A percentile compares a stretch with the other conserved stretches of the same genome.
Evolutionary conservation across 1,140 invertebrate species (phyloP).

Genomic region (Halesus radiatus): DNA sequence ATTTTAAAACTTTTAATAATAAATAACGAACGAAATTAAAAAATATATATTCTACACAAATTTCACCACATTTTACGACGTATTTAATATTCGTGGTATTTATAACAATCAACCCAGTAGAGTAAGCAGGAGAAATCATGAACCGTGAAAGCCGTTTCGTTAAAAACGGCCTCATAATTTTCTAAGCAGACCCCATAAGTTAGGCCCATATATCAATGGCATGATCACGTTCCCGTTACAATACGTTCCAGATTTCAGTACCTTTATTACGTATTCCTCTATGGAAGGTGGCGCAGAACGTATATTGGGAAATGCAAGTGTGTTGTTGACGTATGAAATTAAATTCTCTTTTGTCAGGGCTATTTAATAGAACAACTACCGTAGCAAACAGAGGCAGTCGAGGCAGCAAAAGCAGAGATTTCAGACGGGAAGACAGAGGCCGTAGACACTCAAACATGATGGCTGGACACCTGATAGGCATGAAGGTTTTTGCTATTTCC

Average conservation of each 20-base stretch:
- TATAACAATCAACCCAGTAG: too few relatives aligned
- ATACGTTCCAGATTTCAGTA: conserved; percentile 13
- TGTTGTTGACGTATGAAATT: conserved; percentile 33
- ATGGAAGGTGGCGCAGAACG: background rate
- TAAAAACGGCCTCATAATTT: conserved; percentile 10
- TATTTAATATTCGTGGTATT: too few relatives aligned
- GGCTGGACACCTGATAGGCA: too few relatives aligned
- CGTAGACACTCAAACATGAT: too few relatives aligned
- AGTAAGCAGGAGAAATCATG: too few relatives aligned
- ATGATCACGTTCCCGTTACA: conserved; percentile 10
- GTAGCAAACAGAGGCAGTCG: too few relatives aligned
- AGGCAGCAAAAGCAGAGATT: background rate
- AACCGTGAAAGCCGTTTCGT: background rate
- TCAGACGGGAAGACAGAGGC: background rate
- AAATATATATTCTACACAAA: too few relatives aligned
- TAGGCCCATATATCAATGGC: background rate
- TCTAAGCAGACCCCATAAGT: background rate
- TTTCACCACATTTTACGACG: too few relatives aligned
- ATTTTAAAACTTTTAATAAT: too few relatives aligned
- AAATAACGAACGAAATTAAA: too few relatives aligned
- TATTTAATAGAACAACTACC: background rate
- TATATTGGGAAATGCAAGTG: conserved; percentile 27
- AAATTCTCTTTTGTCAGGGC: conserved; percentile 32
- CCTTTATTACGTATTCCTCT: conserved; percentile 8
- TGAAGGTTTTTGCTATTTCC: too few relatives aligned